Conservation (phyloP, 2,797 vertebrate genomes). For the Syncerus caffer region DNA sequence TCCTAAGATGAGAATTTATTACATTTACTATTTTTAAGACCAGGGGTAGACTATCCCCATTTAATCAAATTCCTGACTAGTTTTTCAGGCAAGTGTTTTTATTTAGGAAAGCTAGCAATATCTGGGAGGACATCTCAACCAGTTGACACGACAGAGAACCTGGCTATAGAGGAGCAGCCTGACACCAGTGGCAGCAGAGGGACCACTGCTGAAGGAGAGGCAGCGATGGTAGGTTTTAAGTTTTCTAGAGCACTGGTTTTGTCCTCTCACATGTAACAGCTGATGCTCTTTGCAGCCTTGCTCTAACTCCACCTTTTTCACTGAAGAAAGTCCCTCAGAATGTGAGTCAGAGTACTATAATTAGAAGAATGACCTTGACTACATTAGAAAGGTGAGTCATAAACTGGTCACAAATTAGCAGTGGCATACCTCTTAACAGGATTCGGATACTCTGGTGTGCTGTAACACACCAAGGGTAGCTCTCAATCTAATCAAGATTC, state of each 20-base stretch:
- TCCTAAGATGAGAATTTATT: background rate
- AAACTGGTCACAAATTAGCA: background rate
- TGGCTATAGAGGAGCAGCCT: background rate
- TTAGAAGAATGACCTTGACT: background rate
- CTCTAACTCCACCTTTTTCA: background rate
- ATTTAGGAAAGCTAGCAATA: background rate
- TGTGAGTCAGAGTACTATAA: background rate
- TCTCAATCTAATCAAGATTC: background rate
- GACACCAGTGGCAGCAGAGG: background rate
- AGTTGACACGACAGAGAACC: background rate
- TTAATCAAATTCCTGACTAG: background rate
- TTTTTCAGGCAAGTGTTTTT: background rate
- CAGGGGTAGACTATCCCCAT: background rate
- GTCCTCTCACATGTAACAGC: background rate
- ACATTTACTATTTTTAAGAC: background rate
- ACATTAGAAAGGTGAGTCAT: background rate
- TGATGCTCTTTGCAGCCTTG: background rate
- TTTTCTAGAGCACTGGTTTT: background rate
- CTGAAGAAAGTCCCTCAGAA: background rate
- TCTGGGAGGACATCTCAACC: background rate
- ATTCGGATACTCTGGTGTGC: background rate
- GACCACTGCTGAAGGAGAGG: background rate
- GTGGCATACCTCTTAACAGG: background rate
- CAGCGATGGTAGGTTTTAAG: rapidly evolving
- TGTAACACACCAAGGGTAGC: background rate